Conservation (phyloP, 1,140 invertebrate genomes). For the Maniola jurtina region DNA sequence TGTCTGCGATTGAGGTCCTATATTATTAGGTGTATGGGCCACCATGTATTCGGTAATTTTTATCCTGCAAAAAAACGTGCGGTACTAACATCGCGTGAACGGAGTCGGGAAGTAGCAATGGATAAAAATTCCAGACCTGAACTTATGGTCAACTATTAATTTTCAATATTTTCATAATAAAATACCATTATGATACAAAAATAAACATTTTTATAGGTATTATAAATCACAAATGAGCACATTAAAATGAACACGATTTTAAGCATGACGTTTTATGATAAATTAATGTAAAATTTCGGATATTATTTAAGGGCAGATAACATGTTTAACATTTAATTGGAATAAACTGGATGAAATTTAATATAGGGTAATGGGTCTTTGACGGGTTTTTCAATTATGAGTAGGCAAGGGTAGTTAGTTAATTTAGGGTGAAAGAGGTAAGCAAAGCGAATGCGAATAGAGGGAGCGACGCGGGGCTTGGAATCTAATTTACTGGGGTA, state of each 20-base stretch:
- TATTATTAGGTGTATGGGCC: too few relatives aligned
- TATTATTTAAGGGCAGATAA: slow-evolving; percentile 12
- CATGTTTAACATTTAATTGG: slow-evolving; percentile 3
- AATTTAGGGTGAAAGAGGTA: slow-evolving; percentile 70
- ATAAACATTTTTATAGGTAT: slow-evolving; percentile 2
- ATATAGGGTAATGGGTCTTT: slow-evolving; percentile 48
- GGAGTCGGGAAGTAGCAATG: too few relatives aligned
- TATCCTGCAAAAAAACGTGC: too few relatives aligned
- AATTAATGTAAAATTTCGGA: slow-evolving; percentile 14
- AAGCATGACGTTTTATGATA: slow-evolving; percentile 6
- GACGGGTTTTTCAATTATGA: slow-evolving; percentile 56
- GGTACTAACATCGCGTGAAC: too few relatives aligned
- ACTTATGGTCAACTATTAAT: too few relatives aligned
- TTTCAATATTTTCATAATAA: background rate
- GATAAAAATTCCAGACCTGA: too few relatives aligned
- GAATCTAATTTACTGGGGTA: slow-evolving; percentile 64
- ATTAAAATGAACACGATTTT: slow-evolving; percentile 15
- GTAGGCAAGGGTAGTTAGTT: slow-evolving; percentile 39
- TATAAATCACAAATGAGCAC: background rate
- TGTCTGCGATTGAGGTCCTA: too few relatives aligned
- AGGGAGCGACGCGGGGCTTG: slow-evolving; percentile 39
- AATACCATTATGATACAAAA: background rate
- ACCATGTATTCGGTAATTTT: too few relatives aligned
- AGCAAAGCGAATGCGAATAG: slow-evolving; percentile 47
- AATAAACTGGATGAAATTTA: slow-evolving; percentile 20